Base-by-base conservation (phyloP, 2,888 invertebrate genomes). In the Gryllus longicercus region DNA sequence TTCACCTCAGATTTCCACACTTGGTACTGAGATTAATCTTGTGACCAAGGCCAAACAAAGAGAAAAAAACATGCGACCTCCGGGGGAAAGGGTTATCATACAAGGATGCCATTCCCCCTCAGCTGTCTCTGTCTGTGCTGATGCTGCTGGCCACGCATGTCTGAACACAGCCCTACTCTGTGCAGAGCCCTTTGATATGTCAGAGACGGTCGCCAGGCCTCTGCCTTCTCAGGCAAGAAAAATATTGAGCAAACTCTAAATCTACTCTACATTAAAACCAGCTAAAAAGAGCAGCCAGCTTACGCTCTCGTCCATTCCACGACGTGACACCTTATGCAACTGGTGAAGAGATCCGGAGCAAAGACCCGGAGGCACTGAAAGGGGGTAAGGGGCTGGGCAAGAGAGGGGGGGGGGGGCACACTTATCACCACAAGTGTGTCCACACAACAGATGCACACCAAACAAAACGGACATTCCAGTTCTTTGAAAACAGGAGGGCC, bases 161-260 rank as follows among this genome's bases (percentile, higher is more conserved):
- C 38, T 8, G 38, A 38, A 38, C 38, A 38, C 8, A 38, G 38
- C 38, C 38, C 38, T 38, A 38, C 38, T 38, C 38, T 38, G 8
- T 38, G 38, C 38, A 38, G 38, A 38, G 14, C n/a, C n/a, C 63
- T 63, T 63, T 63, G 63, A 63, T 63, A 63, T 63, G 63, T 63
- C 63, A n/a, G 63, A 38, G 63, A n/a, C n/a, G 63, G 63, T 63
- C n/a, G 63, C 63, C 14, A 63, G n/a, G 63, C 10, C 63, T 63
- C 63, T 18, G 38, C 63, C 63, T n/a, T 14, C 63, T 18, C 63
- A n/a, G n/a, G n/a, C 63, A 63, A 63, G 63, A 63, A 63, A 63
- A 63, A 63, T 63, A 63, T 63, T n/a, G 63, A 63, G 63, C 63
- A 63, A 38, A 63, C 63, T 63, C 63, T 63, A 63, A 63, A 63